Evolutionary conservation across 2,113 vertebrate species (phyloP).

Genomic region (Cinclus cinclus): DNA sequence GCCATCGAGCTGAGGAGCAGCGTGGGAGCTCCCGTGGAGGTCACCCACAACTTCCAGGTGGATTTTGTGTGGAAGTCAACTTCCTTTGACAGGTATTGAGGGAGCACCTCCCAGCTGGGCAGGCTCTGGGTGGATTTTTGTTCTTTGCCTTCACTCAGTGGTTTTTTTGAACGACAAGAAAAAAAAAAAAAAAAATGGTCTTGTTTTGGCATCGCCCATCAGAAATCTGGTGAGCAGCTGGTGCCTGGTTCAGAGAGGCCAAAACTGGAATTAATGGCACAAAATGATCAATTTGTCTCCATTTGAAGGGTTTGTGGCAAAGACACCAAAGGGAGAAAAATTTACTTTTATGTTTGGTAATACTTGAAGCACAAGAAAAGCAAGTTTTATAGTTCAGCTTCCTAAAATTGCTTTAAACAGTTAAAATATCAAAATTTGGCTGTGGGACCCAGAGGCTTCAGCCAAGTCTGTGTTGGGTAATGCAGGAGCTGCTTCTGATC

Average conservation of each 20-base stretch:
- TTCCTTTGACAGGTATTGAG: slow-evolving; percentile 92
- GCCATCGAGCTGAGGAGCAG: slow-evolving; percentile 96
- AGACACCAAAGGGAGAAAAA: background rate
- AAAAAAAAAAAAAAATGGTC: too few relatives aligned
- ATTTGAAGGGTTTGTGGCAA: background rate
- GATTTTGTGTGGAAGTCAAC: slow-evolving; percentile 99
- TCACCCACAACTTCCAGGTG: slow-evolving; percentile 98
- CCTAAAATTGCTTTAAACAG: background rate
- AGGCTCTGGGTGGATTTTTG: fast-evolving
- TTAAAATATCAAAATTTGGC: background rate
- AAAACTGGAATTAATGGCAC: background rate
- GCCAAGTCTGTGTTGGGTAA: background rate
- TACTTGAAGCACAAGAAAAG: background rate
- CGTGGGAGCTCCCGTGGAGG: slow-evolving; percentile 93
- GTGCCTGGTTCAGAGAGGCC: background rate
- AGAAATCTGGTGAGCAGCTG: fast-evolving
- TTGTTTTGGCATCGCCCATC: background rate
- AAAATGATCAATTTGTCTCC: fast-evolving
- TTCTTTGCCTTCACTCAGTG: background rate
- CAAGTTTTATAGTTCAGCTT: background rate
- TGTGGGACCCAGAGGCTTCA: background rate
- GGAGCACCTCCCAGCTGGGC: background rate
- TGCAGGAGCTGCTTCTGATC: background rate
- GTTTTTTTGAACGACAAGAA: background rate
- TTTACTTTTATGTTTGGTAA: background rate